Conservation (phyloP, 2,888 invertebrate genomes). For the Allygus modestus region DNA sequence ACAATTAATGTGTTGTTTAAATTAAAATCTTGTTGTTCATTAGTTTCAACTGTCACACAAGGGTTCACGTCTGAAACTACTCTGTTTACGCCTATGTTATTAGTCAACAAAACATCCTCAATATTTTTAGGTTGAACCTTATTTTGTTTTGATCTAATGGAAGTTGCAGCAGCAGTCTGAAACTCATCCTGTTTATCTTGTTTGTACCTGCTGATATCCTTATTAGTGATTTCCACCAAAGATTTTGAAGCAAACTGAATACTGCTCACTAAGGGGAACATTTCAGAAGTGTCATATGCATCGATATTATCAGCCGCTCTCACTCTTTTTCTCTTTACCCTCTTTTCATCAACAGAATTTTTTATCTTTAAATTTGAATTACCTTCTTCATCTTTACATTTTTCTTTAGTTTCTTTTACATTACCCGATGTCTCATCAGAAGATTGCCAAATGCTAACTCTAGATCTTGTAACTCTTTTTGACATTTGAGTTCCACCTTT, state of each 20-base stretch:
- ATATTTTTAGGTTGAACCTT: background rate
- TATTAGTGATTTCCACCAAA: constrained; percentile 6
- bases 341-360: background rate
- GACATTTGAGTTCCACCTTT: background rate
- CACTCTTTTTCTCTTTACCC: background rate
- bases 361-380: background rate
- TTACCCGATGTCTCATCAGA: background rate
- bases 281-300: background rate
- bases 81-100: background rate
- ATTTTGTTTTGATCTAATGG: background rate
- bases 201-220: background rate
- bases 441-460: background rate
- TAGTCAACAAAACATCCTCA: background rate
- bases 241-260: constrained; percentile 2
- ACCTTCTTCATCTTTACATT: background rate
- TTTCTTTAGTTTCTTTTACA: background rate
- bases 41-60: no score
- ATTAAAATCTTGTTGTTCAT: background rate
- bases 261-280: constrained; percentile 4
- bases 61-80: background rate
- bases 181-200: background rate
- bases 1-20: background rate
- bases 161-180: no score
- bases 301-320: background rate
- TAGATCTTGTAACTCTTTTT: background rate